Evolutionary conservation across 2,797 vertebrate species (phyloP).

Genomic region (Eurystomus glaucurus): DNA sequence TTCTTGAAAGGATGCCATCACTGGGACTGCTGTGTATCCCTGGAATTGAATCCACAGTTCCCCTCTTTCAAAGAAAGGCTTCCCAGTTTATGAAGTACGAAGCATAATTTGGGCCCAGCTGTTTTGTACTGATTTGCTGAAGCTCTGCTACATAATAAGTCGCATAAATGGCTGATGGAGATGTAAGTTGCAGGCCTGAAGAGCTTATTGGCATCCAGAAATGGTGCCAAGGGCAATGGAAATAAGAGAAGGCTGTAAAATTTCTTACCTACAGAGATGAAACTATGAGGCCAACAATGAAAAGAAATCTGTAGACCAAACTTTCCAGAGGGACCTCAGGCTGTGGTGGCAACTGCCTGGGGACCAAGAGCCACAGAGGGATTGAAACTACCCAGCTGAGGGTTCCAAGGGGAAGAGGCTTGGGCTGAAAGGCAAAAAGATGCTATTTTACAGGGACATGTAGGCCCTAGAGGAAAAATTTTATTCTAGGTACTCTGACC

Average conservation of each 20-base stretch:
- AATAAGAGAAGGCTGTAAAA: not conserved
- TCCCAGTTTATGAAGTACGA: not conserved
- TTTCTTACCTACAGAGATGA: conserved; percentile 8
- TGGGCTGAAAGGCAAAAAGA: not conserved
- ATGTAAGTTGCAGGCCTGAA: not conserved
- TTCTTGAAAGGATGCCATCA: not conserved
- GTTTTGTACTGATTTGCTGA: not conserved
- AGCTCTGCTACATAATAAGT: not conserved
- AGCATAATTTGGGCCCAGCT: not conserved
- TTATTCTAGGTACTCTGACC: not conserved
- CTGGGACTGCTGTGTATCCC: not conserved
- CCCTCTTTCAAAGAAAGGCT: not conserved
- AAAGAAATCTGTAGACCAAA: not conserved
- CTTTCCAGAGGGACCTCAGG: not conserved
- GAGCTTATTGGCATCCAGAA: not conserved
- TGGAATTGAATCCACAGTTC: not conserved
- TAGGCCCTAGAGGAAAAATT: not conserved
- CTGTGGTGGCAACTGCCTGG: not conserved
- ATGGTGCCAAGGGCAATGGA: not conserved
- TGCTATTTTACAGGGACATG: not conserved
- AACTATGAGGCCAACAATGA: not conserved
- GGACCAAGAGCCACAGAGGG: not conserved
- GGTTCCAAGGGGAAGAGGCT: not conserved
- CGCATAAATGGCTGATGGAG: not conserved
- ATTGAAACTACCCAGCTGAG: not conserved